Base-by-base conservation (phyloP, 2,888 invertebrate genomes). In the Tachina grossa region DNA sequence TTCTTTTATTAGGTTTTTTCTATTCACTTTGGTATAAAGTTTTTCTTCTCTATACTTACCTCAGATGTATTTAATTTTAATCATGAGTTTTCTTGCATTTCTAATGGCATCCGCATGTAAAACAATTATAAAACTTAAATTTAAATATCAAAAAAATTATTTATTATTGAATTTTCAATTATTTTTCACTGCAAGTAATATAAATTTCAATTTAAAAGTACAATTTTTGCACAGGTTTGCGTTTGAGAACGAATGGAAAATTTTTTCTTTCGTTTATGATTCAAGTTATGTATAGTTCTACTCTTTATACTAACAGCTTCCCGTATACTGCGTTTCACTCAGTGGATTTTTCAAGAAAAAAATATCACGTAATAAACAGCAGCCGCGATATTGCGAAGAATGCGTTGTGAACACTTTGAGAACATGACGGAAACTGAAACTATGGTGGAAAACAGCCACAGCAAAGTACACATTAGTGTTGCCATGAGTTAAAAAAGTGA, bases 61-160 rank as follows among this genome's bases (percentile, higher is more conserved):
- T 92, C 95, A 95, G 95, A 94, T 89, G 89, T 88, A 89, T 90
- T 89, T 89, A 57, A 83, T 90, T 92, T 94, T 94, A 94, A 95
- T 95, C 95, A 94, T 94, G 93, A 94, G 94, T 93, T 94, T 94
- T 94, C 93, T 92, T 91, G 92, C 93, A 93, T 93, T 92, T 93
- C 92, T 89, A 90, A 90, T 91, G 93, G 93, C 95, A 95, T 95
- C 95, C 93, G 93, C 74, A 78, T 86, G 83, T 88, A 83, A 88
- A 89, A 93, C 91, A 91, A 91, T 88, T 87, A 87, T 88, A 88
- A 88, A 83, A 88, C 87, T 77, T 85, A 88, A 63, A 71, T 63
- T 43, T 14, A 68, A 45, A 51, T 72, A 57, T 68, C n/a, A 53
- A 53, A 76, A 49, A 41, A 76, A 55, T 49, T 72, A 66, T 72